Conservation (phyloP, 2,888 invertebrate genomes). For the Eumerus sabulonum region DNA sequence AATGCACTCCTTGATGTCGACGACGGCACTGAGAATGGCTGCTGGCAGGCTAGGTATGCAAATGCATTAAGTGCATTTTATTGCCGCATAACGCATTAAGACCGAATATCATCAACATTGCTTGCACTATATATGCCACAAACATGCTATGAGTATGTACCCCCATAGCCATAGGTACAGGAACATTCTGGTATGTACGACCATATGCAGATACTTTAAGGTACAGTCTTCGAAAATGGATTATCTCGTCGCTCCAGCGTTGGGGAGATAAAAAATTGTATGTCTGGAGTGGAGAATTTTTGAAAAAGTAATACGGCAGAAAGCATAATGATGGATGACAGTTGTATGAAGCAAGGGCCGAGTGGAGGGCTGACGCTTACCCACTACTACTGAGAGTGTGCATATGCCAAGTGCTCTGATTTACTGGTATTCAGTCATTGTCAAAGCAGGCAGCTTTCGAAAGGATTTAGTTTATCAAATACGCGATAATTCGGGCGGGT, state of each 20-base stretch:
- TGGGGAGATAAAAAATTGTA: constrained; percentile 34
- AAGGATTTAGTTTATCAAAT: constrained; percentile 9
- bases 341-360: constrained; percentile 7
- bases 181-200: no score
- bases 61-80: constrained; percentile 75
- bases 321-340: constrained; percentile 50
- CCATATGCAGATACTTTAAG: constrained; percentile 5
- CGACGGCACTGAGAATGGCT: constrained; percentile 13
- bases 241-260: constrained; percentile 36
- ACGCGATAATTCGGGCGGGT: no score
- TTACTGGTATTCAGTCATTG: no score
- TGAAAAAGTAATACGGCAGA: constrained; percentile 19
- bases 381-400: no score
- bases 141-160: neutral
- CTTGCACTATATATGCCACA: constrained; percentile 16
- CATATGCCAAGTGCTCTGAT: no score
- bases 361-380: no score
- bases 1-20: constrained; percentile 44
- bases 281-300: constrained; percentile 25
- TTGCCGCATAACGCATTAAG: constrained; percentile 71
- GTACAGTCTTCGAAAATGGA: constrained; percentile 38
- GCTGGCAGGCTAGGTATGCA: constrained; percentile 46
- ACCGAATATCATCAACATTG: constrained; percentile 50
- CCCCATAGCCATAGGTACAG: constrained; percentile 2
- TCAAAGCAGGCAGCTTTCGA: neutral